Evolutionary conservation across 2,797 vertebrate species (phyloP), one percentile per base, ranked within the genome.

Genomic region (Myripristis jacobus): DNA sequence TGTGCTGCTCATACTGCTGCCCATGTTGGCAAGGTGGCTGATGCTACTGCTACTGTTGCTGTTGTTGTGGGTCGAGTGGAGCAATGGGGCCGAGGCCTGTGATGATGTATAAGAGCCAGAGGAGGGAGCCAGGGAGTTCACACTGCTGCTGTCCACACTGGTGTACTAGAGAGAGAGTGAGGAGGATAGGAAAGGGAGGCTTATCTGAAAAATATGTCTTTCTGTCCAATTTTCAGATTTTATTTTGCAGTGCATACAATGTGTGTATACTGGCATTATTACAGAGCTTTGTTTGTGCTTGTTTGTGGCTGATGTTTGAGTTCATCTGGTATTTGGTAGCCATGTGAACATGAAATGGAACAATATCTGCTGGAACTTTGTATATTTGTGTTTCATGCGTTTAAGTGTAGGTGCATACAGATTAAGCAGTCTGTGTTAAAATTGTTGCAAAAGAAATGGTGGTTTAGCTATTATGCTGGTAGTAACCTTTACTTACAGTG

Each of bases 91-190:
- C 0, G 84, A 44, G 50, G 82, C 82, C 59, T 91, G 90, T 4
- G 92, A 84, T 25, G 86, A 89, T 0, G 89, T 84, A 79, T 93
- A 93, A 1, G 90, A 85, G 58, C 92, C 92, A 43, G 94, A 92
- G 0, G 96, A 92, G 59, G 96, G 91, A 56, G 93, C 93, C 48
- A 95, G 87, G 81, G 91, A 90, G 92, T 74, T 90, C 56, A 89
- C 71, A 1, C 83, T 93, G 87, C 94, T 84, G 87, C 83, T 95
- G 89, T 97, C 96, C 76, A 93, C 94, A 82, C 83, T 94, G 65
- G 94, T 91, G 63, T 96, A 95, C 97, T 98, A 88, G 29, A 71
- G 82, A 59, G 41, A 54, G 83, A n/a, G n/a, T n/a, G 7, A 43
- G 31, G 3, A 10, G 31, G 9, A n/a, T n/a, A n/a, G n/a, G n/a